Conservation (phyloP, 2,888 invertebrate genomes). For the Rhabditoides inermis region DNA sequence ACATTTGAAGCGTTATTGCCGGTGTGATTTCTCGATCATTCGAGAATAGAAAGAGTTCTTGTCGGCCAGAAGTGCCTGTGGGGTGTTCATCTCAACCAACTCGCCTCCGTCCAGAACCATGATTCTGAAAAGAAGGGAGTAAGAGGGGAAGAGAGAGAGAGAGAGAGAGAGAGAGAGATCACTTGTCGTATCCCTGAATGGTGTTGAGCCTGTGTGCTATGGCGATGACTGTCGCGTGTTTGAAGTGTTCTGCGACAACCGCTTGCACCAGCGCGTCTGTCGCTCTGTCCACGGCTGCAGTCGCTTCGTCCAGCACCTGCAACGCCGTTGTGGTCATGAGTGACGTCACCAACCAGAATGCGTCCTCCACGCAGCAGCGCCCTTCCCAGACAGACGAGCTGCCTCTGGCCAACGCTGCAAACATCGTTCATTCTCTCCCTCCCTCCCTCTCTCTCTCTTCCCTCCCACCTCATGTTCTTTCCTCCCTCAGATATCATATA, state of each 20-base stretch:
- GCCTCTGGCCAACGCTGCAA: slow-evolving; percentile 57
- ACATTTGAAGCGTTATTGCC: too few relatives aligned
- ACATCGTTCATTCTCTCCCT: background rate
- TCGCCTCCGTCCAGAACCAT: slow-evolving; percentile 55
- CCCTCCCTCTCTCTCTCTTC: slow-evolving; percentile 42
- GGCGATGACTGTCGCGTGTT: slow-evolving; percentile 62
- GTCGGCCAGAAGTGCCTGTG: slow-evolving; percentile 51
- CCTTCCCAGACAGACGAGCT: slow-evolving; percentile 57
- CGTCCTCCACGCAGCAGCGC: slow-evolving; percentile 54
- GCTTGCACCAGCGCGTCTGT: slow-evolving; percentile 56
- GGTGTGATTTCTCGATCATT: slow-evolving; percentile 53
- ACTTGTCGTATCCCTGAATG: slow-evolving; percentile 73
- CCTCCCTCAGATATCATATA: slow-evolving; percentile 83
- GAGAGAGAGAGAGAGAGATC: background rate
- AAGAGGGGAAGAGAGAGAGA: background rate
- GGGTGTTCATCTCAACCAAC: slow-evolving; percentile 54
- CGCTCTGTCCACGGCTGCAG: slow-evolving; percentile 54
- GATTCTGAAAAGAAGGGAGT: slow-evolving; percentile 46
- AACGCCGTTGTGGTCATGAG: slow-evolving; percentile 32
- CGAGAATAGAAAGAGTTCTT: slow-evolving; percentile 52
- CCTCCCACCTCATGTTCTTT: slow-evolving; percentile 64
- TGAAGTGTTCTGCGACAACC: slow-evolving; percentile 67
- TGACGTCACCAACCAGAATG: slow-evolving; percentile 16
- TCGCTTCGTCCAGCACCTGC: slow-evolving; percentile 62
- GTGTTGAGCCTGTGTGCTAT: slow-evolving; percentile 80